Base-by-base conservation (phyloP, 2,888 invertebrate species). In the Drosophila lacicola region DNA sequence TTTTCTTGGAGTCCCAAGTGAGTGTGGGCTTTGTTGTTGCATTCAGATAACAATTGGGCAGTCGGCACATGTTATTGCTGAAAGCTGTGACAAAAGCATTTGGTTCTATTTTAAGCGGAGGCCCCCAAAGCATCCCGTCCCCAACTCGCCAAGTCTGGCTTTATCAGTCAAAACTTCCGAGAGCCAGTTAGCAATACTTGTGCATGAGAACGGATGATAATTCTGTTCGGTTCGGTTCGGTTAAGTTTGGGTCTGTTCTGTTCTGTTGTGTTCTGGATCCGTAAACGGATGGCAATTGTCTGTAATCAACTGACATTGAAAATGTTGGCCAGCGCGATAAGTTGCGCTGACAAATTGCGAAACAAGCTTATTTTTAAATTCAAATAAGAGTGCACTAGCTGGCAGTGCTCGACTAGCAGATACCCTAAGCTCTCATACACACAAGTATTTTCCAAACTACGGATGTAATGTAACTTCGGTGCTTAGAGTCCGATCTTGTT, bases 271-370 rank as follows among this genome's bases (percentile, higher is more conserved):
- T 19, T 62, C 42, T 49, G 21, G 60, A 33, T 46, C 56, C 50
- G 50, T 56, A 69, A 72, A 54, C 29, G 57, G 55, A 58, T 70
- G 56, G 33, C 70, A 64, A 58, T 25, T 76, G 72, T 77, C 77
- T 55, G 60, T 61, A 67, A 78, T 68, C 78, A 71, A 78, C 50
- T 78, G 74, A 78, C 78, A 78, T 78, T 78, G 78, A 78, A 78
- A 75, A 67, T 63, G 63, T 46, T 67, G 62, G 39, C 13, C 9
- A 21, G 14, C 33, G 75, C 36, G 75, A 75, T 75, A 75, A 75
- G 42, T 63, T 14, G 9, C 11, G 11, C 58, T 67, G 53, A 67
- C 56, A 64, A 55, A 51, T 75, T 75, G 71, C 75, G 71, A 75
- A 75, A 75, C 50, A 67, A 33, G 50, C 14, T 51, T 17, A 5